phyloP scores from a whole-genome alignment of 2,113 vertebrate species.

The Semicossyphus pulcher region DNA sequence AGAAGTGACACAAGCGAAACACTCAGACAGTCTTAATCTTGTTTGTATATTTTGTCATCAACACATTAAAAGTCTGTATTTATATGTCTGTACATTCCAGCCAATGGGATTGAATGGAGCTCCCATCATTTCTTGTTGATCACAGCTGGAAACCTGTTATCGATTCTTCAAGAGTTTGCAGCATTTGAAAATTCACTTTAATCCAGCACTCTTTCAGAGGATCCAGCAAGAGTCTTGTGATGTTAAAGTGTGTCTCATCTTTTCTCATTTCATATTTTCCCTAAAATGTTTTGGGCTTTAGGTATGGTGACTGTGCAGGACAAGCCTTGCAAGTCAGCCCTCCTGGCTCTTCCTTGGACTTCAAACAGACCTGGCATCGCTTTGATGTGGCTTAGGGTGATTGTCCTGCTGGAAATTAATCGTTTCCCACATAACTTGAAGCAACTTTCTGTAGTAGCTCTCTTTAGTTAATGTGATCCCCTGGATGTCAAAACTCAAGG shows the following conservation, averaged over 20 bases:
- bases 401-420: conserved; percentile 4
- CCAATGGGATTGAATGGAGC: neutral
- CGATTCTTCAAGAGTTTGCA: neutral
- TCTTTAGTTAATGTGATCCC: neutral
- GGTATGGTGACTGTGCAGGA: neutral
- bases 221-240: conserved; percentile 5
- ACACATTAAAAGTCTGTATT: too few relatives aligned
- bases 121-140: neutral
- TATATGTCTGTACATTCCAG: neutral
- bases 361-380: neutral
- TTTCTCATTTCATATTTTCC: conserved; percentile 3
- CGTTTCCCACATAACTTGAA: neutral
- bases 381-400: conserved; percentile 10
- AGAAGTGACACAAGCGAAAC: too few relatives aligned
- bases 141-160: neutral
- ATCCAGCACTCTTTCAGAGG: neutral
- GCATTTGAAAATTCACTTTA: neutral
- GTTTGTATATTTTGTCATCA: neutral
- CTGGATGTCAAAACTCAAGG: neutral
- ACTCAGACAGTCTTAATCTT: too few relatives aligned
- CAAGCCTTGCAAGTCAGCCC: neutral
- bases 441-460: neutral
- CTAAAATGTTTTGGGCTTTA: neutral
- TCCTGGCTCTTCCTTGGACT: neutral
- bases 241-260: conserved; percentile 9